These are phyloP conservation scores for Stegana nigrithorax DNA, from an alignment of 2,888 invertebrate species.

Conservation along the genomic window DNA sequence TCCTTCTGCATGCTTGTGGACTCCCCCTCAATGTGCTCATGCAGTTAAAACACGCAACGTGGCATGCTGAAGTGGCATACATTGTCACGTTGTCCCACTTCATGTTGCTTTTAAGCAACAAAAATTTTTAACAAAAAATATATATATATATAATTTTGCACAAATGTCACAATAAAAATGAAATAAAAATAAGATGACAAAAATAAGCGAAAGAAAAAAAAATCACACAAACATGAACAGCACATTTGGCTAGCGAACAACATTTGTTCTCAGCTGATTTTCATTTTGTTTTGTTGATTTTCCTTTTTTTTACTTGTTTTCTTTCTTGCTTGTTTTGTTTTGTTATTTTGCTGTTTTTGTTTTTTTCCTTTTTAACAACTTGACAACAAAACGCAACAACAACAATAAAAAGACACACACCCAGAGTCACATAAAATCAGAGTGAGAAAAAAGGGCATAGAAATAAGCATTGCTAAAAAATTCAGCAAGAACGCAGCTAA, in stretches of 20 bases:
- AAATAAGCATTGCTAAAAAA: neutral
- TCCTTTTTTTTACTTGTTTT: neutral
- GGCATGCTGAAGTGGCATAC: constrained; percentile 18
- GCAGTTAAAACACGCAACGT: constrained; percentile 57
- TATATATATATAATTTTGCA: neutral
- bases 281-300: neutral
- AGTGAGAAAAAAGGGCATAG: neutral
- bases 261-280: constrained; percentile 17
- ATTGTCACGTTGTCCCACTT: constrained; percentile 32
- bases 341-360: neutral
- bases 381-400: constrained; percentile 5
- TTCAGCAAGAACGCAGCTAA: neutral
- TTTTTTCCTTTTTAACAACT: neutral
- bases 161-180: neutral
- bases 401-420: neutral
- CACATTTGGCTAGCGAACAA: neutral
- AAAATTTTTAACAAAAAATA: constrained; percentile 2
- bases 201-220: neutral
- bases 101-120: constrained; percentile 21
- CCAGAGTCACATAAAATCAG: neutral
- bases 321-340: neutral
- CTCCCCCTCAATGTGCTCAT: constrained; percentile 50
- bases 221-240: neutral
- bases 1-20: too few relatives aligned
- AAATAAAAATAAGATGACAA: too few relatives aligned